Percentiles rank a stretch among this genome's conserved stretches.
These are phyloP conservation scores for Aplysia californica DNA, from an alignment of 1,140 invertebrate genomes.

Conservation along the genomic window DNA sequence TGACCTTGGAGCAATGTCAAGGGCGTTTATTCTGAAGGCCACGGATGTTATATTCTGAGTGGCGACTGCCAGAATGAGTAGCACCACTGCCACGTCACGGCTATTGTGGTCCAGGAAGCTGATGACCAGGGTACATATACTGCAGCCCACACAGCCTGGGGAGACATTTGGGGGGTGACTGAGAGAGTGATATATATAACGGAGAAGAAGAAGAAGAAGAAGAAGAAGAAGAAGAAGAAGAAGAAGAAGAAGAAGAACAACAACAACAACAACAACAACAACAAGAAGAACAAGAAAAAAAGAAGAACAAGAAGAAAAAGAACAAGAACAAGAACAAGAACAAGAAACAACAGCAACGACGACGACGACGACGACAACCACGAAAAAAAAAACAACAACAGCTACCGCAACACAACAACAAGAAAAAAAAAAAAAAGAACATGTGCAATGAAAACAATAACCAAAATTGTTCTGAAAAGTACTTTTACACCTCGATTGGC, in stretches of 20 bases:
- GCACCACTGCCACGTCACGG: slow-evolving; percentile 4
- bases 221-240: not conserved
- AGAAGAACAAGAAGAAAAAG: too few relatives aligned
- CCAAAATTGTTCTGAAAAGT: too few relatives aligned
- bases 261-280: too few relatives aligned
- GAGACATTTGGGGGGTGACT: not conserved
- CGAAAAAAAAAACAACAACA: not conserved
- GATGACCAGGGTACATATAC: slow-evolving; percentile 13
- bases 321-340: too few relatives aligned
- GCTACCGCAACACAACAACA: too few relatives aligned
- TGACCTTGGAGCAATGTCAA: slow-evolving; percentile 39
- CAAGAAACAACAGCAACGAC: too few relatives aligned
- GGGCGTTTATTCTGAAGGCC: slow-evolving; percentile 33
- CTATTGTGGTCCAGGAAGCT: slow-evolving; percentile 16
- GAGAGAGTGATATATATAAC: not conserved
- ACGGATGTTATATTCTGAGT: slow-evolving; percentile 35
- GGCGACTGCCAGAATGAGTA: slow-evolving; percentile 30
- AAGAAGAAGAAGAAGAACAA: too few relatives aligned
- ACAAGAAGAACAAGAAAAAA: too few relatives aligned
- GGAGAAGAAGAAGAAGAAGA: not conserved
- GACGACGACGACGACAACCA: not conserved
- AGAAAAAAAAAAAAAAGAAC: too few relatives aligned
- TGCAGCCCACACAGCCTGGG: slow-evolving; percentile 30
- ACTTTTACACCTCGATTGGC: too few relatives aligned
- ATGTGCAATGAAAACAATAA: too few relatives aligned